These are phyloP conservation scores for Cyprinodon tularosa DNA, from an alignment of 2,113 vertebrate genomes.

Conservation along the genomic window DNA sequence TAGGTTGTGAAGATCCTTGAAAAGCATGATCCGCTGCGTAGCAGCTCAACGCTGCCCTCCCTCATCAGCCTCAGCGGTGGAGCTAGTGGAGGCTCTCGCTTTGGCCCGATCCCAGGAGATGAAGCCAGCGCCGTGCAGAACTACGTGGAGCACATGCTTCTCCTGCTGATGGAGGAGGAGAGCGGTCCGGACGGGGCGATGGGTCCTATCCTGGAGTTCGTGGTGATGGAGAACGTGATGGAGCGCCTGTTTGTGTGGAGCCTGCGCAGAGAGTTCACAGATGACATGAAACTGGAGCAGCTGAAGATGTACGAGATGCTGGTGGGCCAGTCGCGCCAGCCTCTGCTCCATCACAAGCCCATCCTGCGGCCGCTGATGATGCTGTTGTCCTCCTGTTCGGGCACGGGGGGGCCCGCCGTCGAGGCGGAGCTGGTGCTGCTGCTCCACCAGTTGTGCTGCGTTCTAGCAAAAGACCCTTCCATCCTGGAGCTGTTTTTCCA, in stretches of 20 bases:
- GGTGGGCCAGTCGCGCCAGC: constrained; percentile 91
- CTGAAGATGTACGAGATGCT: constrained; percentile 97
- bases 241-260: constrained; percentile 99
- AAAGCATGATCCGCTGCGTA: constrained; percentile 91
- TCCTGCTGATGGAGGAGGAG: constrained; percentile 92
- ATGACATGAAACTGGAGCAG: constrained; percentile 96
- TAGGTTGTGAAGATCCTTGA: constrained; percentile 97
- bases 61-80: constrained; percentile 51
- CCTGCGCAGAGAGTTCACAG: constrained; percentile 91
- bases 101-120: constrained; percentile 86
- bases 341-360: constrained; percentile 95
- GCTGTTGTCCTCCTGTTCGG: constrained; percentile 92
- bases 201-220: constrained; percentile 98
- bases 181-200: constrained; percentile 88
- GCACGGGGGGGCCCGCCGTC: constrained; percentile 70
- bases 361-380: constrained; percentile 95
- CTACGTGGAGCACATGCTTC: constrained; percentile 98
- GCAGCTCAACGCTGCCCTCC: constrained; percentile 38
- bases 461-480: constrained; percentile 93
- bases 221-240: constrained; percentile 98
- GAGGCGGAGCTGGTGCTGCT: constrained; percentile 91
- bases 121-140: constrained; percentile 97
- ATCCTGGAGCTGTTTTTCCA: constrained; percentile 97
- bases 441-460: constrained; percentile 92
- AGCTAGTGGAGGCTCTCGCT: constrained; percentile 61